phyloP scores from a whole-genome alignment of 1,140 invertebrate species.

The Drosophila lowei region DNA sequence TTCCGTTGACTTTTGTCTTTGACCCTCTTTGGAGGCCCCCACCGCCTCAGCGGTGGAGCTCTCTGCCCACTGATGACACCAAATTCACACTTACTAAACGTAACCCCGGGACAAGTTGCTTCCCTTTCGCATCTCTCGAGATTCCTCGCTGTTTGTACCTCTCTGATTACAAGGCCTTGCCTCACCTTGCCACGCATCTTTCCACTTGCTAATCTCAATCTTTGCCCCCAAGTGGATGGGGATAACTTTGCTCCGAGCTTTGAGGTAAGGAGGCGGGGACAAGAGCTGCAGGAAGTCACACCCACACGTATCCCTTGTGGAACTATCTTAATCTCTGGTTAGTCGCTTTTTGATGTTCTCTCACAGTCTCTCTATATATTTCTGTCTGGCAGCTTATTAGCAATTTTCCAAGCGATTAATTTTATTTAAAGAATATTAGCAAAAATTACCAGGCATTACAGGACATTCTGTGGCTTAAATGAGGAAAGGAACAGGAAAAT shows the following conservation, averaged over 20 bases:
- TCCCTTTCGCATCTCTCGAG: not conserved
- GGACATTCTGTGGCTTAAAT: not conserved
- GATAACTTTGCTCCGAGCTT: slow-evolving; percentile 23
- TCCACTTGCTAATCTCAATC: slow-evolving; percentile 49
- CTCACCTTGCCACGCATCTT: slow-evolving; percentile 32
- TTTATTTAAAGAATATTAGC: slow-evolving; percentile 41
- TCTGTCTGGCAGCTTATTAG: slow-evolving; percentile 46
- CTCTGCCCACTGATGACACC: slow-evolving; percentile 51
- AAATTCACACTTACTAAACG: slow-evolving; percentile 60
- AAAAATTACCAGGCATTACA: not conserved
- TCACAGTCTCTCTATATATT: not conserved
- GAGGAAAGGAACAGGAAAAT: not conserved
- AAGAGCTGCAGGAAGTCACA: slow-evolving; percentile 10
- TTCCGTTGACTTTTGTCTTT: slow-evolving; percentile 61
- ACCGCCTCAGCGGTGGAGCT: not conserved
- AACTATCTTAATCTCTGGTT: slow-evolving; percentile 56
- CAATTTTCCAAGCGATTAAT: slow-evolving; percentile 72
- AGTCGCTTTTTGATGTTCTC: slow-evolving; percentile 51
- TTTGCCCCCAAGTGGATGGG: not conserved
- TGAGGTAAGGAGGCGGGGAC: not conserved
- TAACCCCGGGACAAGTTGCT: slow-evolving; percentile 37
- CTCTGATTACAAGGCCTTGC: slow-evolving; percentile 30
- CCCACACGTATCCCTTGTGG: slow-evolving; percentile 34
- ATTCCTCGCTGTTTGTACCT: not conserved
- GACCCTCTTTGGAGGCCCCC: slow-evolving; percentile 13